These are phyloP conservation scores for Netelia fuscicornis DNA, from an alignment of 2,888 invertebrate species.

Conservation along the genomic window DNA sequence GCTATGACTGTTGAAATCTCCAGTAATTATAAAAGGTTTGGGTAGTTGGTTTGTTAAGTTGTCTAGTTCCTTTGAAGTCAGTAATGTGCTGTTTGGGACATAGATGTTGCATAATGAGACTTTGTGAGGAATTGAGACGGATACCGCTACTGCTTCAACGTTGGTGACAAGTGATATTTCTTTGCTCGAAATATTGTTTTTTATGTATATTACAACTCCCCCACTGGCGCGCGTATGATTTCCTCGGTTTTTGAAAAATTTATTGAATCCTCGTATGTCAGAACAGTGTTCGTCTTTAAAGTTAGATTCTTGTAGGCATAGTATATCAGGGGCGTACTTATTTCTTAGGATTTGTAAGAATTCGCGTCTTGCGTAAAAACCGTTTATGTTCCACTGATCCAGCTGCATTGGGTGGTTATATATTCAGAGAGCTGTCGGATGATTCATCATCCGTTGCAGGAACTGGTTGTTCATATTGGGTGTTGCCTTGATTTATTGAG, in stretches of 20 bases:
- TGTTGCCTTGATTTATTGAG: background rate
- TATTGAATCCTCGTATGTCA: conserved; percentile 39
- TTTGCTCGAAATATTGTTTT: conserved; percentile 6
- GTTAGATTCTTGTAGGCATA: conserved; percentile 57
- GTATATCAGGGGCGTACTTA: background rate
- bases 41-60: conserved; percentile 67
- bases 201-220: conserved; percentile 54
- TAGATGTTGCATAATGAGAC: conserved; percentile 68
- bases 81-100: conserved; percentile 52
- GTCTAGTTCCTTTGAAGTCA: background rate
- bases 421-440: background rate
- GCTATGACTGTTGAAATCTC: conserved; percentile 72
- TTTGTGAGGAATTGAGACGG: conserved; percentile 35
- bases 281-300: conserved; percentile 23
- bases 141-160: conserved; percentile 66
- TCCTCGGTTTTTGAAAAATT: conserved; percentile 52
- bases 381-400: conserved; percentile 55
- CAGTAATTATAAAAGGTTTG: conserved; percentile 69
- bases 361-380: conserved; percentile 16
- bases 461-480: background rate
- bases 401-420: background rate
- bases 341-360: conserved; percentile 9
- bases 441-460: background rate
- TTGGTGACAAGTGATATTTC: conserved; percentile 51
- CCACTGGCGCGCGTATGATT: conserved; percentile 47